Evolutionary conservation across 2,888 invertebrate genomes (phyloP).

Genomic region (Cremastinae sp.): DNA sequence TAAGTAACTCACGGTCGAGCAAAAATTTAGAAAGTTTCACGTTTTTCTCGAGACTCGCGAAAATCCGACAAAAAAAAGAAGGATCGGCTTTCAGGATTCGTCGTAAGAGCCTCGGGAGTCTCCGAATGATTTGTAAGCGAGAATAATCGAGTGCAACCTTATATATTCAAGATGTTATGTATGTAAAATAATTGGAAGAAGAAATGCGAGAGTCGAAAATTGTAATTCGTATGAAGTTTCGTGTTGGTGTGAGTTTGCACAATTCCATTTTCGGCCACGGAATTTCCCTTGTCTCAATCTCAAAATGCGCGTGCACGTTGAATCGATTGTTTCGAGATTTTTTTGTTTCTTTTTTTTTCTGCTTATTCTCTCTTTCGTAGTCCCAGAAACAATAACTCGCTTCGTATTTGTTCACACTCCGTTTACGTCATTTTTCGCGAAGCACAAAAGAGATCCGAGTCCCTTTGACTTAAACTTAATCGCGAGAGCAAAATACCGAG

Average conservation of each 20-base stretch:
- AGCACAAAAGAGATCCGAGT: constrained; percentile 30
- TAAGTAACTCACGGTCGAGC: background rate
- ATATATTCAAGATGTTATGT: constrained; percentile 22
- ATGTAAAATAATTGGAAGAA: constrained; percentile 10
- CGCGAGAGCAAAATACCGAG: constrained; percentile 9
- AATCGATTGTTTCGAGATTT: background rate
- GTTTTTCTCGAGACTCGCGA: constrained; percentile 7
- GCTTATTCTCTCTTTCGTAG: constrained; percentile 3
- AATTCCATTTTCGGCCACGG: constrained; percentile 16
- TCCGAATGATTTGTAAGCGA: constrained; percentile 50
- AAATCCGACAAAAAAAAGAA: constrained; percentile 20
- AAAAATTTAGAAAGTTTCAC: background rate
- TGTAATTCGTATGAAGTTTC: constrained; percentile 19
- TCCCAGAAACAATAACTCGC: background rate
- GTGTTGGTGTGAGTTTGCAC: constrained; percentile 30
- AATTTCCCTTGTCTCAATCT: constrained; percentile 18
- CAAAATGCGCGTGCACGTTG: background rate
- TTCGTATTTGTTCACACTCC: background rate
- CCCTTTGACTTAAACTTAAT: constrained; percentile 29
- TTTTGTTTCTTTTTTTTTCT: background rate
- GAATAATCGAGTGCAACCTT: constrained; percentile 16
- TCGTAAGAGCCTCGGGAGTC: constrained; percentile 33
- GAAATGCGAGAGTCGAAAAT: constrained; percentile 1
- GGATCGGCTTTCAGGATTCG: constrained; percentile 45
- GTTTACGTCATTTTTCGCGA: background rate